Percentiles rank a stretch among this genome's conserved stretches.
phyloP scores from a whole-genome alignment of 2,888 invertebrate genomes.

The Timandra comae region DNA sequence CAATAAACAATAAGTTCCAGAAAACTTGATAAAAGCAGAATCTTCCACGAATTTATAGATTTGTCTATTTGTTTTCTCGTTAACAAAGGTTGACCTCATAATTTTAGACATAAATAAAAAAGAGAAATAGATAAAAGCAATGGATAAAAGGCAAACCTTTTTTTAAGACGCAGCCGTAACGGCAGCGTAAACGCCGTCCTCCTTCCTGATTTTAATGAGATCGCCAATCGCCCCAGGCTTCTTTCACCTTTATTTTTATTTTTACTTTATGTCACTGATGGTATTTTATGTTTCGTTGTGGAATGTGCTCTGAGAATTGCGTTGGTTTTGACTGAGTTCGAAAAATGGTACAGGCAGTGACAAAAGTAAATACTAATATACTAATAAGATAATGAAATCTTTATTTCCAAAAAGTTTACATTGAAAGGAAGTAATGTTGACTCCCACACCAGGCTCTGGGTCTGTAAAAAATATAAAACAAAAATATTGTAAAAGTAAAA shows the following conservation, averaged over 20 bases:
- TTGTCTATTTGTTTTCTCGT: not conserved
- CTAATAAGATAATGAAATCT: no score
- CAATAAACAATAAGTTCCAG: no score
- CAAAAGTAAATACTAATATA: no score
- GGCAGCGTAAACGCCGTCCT: constrained; percentile 41
- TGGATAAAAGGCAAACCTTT: constrained; percentile 9
- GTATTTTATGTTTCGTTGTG: constrained; percentile 11
- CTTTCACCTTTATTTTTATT: constrained; percentile 24
- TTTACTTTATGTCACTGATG: constrained; percentile 14
- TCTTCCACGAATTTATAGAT: no score
- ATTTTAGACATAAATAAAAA: constrained; percentile 16
- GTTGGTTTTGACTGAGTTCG: not conserved
- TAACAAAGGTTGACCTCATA: not conserved
- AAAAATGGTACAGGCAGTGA: no score
- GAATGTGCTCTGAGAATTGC: not conserved
- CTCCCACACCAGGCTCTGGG: no score
- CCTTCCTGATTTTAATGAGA: constrained; percentile 69
- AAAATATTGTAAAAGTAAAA: no score
- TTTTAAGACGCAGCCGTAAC: constrained; percentile 27
- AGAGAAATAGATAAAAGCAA: constrained; percentile 19
- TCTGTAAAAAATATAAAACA: no score
- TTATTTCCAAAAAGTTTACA: no score
- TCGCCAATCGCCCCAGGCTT: constrained; percentile 48
- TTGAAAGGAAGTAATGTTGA: no score
- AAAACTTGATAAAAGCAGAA: no score